Conservation (phyloP, 2,113 vertebrate genomes). For the Rhea pennata region DNA sequence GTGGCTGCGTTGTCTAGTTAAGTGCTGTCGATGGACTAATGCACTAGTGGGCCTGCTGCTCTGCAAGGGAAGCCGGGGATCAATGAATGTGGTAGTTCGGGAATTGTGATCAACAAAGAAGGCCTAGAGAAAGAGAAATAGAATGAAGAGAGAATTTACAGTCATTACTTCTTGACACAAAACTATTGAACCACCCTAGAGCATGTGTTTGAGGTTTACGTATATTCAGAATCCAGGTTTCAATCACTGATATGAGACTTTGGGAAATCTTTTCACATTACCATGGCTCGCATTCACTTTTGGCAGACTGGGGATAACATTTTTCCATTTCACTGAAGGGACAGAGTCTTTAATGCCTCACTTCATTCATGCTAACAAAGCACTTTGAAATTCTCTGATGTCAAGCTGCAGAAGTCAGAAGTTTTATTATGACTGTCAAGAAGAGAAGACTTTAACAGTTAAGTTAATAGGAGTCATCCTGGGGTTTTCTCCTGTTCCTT, state of each 20-base stretch:
- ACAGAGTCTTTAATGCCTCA: background rate
- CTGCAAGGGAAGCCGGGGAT: slow-evolving; percentile 94
- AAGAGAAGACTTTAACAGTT: background rate
- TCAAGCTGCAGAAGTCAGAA: background rate
- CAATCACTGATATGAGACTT: background rate
- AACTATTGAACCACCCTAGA: background rate
- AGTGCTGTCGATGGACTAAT: slow-evolving; percentile 92
- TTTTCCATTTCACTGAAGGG: background rate
- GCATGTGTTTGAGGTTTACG: background rate
- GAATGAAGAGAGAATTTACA: background rate
- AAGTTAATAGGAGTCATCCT: background rate
- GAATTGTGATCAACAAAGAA: slow-evolving; percentile 99
- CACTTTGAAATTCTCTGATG: slow-evolving; percentile 7
- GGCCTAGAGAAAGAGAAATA: slow-evolving; percentile 77
- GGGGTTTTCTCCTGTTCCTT: slow-evolving; percentile 6
- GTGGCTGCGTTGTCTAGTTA: slow-evolving; percentile 95
- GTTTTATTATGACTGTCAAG: background rate
- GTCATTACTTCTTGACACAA: background rate
- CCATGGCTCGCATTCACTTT: background rate
- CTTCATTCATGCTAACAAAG: background rate
- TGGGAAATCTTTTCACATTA: background rate
- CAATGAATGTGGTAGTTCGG: slow-evolving; percentile 96
- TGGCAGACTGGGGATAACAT: background rate
- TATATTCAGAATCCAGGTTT: background rate
- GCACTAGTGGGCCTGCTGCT: slow-evolving; percentile 92